Conservation (phyloP, 2,113 vertebrate genomes). For the Cygnus atratus region DNA sequence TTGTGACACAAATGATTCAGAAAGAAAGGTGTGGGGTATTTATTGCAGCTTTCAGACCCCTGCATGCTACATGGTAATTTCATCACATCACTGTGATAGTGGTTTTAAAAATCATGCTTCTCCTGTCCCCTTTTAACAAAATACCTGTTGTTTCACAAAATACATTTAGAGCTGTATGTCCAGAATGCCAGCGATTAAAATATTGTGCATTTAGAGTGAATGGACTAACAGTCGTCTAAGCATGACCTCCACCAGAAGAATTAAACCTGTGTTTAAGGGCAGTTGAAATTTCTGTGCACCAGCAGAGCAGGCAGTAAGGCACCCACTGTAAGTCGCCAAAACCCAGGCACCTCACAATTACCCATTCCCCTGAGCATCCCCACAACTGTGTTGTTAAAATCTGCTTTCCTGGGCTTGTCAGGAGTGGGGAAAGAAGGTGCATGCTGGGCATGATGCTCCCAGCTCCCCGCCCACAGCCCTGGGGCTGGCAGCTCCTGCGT, state of each 20-base stretch:
- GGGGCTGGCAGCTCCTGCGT: background rate
- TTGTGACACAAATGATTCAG: background rate
- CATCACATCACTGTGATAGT: background rate
- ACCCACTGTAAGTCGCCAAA: accelerated
- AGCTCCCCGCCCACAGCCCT: background rate
- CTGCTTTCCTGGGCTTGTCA: background rate
- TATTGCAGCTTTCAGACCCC: conserved; percentile 27
- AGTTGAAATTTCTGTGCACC: no score
- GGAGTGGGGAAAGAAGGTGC: accelerated
- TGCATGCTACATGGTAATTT: background rate
- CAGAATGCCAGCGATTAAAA: background rate
- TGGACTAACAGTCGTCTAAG: accelerated
- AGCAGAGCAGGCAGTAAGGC: background rate
- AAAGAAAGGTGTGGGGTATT: conserved; percentile 25
- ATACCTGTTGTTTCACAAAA: background rate
- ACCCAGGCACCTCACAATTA: accelerated
- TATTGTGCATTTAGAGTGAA: background rate
- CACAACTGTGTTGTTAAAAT: accelerated
- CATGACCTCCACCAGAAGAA: background rate
- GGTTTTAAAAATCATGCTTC: background rate
- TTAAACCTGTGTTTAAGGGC: accelerated
- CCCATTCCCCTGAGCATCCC: background rate
- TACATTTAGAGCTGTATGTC: background rate
- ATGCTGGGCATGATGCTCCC: accelerated
- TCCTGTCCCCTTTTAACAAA: background rate